Evolutionary conservation across 2,797 vertebrate species (phyloP), one percentile per base, ranked within the genome.

Genomic region (Xerus rutilus): DNA sequence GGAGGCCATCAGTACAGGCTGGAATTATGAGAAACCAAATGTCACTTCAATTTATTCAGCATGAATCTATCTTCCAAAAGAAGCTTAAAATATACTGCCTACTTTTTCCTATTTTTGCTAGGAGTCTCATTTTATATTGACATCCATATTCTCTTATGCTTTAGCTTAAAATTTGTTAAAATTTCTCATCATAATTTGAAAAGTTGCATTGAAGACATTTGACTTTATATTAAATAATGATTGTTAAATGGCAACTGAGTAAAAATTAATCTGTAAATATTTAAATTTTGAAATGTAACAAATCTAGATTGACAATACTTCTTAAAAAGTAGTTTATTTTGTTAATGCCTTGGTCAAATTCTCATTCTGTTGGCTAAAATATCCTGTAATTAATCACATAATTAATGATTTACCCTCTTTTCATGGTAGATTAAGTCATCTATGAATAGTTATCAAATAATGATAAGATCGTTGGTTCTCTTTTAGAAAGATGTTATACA

Each of bases 1-100:
- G 84, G 89, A 97, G 96, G 89, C 94, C 89, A 79, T 97, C 77
- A 94, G 95, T 82, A 97, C 57, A 97, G 95, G 67, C 72, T 96
- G 65, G 65, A 97, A 97, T 97, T 96, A 97, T 94, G 94, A 96
- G 93, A 97, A 97, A 97, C 84, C 95, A 98, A 95, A 98, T 97
- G 97, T 96, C 93, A 97, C 85, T 97, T 98, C 96, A 97, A 86
- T 97, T 97, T 98, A 96, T 97, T 98, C 92, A 96, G 95, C 85
- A 96, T 78, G 84, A 95, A 97, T 96, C 92, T 97, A 93, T 97
- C 94, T 95, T 96, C 88, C 73, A 77, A 92, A 94, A 87, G 86
- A 91, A 96, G 81, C 89, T 96, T 96, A 92, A 95, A 93, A 95
- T 93, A 70, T 20, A 93, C 91, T 97, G 86, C 84, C 83, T 96